These are phyloP conservation scores for Gibbula magus DNA, from an alignment of 2,888 invertebrate species.

Conservation along the genomic window DNA sequence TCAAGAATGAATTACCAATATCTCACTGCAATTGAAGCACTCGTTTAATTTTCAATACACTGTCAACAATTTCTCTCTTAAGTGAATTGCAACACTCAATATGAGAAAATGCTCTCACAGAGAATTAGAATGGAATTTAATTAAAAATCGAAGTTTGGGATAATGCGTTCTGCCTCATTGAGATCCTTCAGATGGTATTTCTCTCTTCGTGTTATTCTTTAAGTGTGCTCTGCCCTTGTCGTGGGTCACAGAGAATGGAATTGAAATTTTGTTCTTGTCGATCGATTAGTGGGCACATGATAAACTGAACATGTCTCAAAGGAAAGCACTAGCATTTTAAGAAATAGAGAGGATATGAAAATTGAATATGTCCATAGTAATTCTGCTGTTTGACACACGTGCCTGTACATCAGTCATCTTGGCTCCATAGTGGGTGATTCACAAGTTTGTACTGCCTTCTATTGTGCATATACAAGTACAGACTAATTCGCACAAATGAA, in stretches of 20 bases:
- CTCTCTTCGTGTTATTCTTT: not conserved
- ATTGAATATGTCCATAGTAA: too few relatives aligned
- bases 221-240: constrained; percentile 9
- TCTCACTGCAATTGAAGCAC: too few relatives aligned
- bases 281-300: constrained; percentile 1
- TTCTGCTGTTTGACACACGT: too few relatives aligned
- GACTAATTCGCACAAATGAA: too few relatives aligned
- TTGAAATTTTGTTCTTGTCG: not conserved
- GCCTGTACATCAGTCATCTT: too few relatives aligned
- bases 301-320: not conserved
- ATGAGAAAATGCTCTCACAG: not conserved
- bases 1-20: too few relatives aligned
- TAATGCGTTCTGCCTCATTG: not conserved
- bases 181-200: not conserved
- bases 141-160: constrained; percentile 11
- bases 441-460: too few relatives aligned
- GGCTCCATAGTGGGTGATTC: too few relatives aligned
- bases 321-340: too few relatives aligned
- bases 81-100: not conserved
- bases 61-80: not conserved
- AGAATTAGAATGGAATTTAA: constrained; percentile 10
- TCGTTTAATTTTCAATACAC: not conserved
- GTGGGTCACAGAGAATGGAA: not conserved
- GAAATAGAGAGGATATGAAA: too few relatives aligned
- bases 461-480: too few relatives aligned